Evolutionary conservation across 2,113 vertebrate species (phyloP), one percentile per base, ranked within the genome.

Genomic region (Conger conger): DNA sequence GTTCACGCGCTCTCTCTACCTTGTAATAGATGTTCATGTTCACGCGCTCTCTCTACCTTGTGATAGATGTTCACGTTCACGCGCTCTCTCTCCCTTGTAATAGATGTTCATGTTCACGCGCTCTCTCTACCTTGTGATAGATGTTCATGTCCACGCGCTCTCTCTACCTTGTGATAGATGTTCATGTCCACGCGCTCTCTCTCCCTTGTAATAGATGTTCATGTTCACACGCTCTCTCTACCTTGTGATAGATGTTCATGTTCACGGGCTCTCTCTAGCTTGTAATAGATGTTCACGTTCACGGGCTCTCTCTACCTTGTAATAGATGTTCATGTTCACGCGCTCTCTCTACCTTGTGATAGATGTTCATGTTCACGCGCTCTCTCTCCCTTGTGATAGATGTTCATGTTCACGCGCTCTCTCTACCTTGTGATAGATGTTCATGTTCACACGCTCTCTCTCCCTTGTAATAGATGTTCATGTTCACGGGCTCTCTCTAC

Each of bases 1-100:
- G n/a, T n/a, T n/a, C n/a, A n/a, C n/a, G n/a, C n/a, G 38, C 50
- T 40, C 20, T n/a, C 77, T 17, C 11, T 88, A 99, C 98, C 97
- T 99, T 97, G 80, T 99, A 99, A 93, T 99, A 99, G 91, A 99
- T 99, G 89, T 99, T 99, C 93, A n/a, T n/a, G n/a, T n/a, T n/a
- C n/a, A n/a, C n/a, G n/a, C n/a, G 38, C 50, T 40, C 20, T n/a
- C 77, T 17, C 11, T 88, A 99, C 98, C 97, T 99, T 97, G 80
- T 99, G 99, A 93, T 99, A 99, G 91, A 99, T 99, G 89, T 99
- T 99, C 93, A n/a, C n/a, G n/a, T n/a, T n/a, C n/a, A n/a, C n/a
- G n/a, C n/a, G 38, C 50, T 40, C 20, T n/a, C 77, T 17, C 11
- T 88, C 99, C 98, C 97, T 99, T 97, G 80, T 99, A 99, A 93